These are phyloP conservation scores for Glaucidium brasilianum DNA, from an alignment of 2,113 vertebrate genomes.

Conservation along the genomic window DNA sequence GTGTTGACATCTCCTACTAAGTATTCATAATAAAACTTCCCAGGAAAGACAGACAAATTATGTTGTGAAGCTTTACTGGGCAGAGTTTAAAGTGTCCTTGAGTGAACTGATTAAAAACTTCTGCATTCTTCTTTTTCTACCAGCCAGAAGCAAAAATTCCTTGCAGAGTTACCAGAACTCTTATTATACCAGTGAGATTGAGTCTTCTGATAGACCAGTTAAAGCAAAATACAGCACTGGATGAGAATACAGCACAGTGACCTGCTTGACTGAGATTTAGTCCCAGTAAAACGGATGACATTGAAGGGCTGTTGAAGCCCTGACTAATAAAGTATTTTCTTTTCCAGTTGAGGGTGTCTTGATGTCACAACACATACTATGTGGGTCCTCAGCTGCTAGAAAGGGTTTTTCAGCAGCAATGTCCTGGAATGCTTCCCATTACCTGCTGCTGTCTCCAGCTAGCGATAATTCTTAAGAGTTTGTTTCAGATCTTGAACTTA, in stretches of 20 bases:
- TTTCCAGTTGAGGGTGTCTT: neutral
- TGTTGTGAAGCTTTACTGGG: neutral
- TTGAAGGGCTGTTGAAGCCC: neutral
- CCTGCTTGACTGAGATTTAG: neutral
- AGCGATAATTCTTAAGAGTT: neutral
- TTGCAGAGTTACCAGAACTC: neutral
- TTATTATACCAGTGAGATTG: neutral
- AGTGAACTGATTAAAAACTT: constrained; percentile 28
- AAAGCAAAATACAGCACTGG: neutral
- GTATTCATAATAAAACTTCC: neutral
- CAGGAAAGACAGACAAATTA: neutral
- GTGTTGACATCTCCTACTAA: neutral
- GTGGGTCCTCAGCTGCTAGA: neutral
- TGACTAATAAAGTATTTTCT: neutral
- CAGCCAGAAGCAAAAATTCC: neutral
- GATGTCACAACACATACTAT: neutral
- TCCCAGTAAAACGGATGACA: neutral
- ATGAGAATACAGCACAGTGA: neutral
- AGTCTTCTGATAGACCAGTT: constrained; percentile 22
- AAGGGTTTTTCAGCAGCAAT: neutral
- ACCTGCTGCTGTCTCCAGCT: neutral
- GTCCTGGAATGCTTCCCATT: neutral
- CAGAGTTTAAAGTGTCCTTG: constrained; percentile 20
- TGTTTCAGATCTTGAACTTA: neutral
- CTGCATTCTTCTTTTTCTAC: constrained; percentile 1